These are phyloP conservation scores for Sebastiscus albofasciatus DNA, from an alignment of 2,797 vertebrate genomes.

Conservation along the genomic window DNA sequence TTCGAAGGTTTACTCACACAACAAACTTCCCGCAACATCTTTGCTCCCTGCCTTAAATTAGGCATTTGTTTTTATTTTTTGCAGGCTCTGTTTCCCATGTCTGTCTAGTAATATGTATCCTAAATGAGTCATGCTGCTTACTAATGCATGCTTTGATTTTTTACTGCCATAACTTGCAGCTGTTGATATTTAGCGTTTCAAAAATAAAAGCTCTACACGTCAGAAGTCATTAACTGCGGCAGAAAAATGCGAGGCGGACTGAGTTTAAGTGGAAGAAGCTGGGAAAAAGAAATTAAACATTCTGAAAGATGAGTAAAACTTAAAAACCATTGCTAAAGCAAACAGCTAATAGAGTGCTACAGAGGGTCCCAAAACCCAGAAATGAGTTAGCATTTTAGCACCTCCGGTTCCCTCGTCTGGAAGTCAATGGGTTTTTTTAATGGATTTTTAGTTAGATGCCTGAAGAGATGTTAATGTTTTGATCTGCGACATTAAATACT, in stretches of 20 bases:
- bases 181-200: not conserved
- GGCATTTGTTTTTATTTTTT: constrained; percentile 17
- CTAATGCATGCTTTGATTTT: not conserved
- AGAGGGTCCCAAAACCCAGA: not conserved
- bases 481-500: too few species aligned
- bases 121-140: constrained; percentile 42
- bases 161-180: not conserved
- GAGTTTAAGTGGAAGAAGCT: not conserved
- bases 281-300: not conserved
- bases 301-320: not conserved
- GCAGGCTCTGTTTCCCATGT: constrained; percentile 7
- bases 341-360: not conserved
- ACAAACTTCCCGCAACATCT: constrained; percentile 49
- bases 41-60: constrained; percentile 33
- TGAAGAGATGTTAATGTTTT: too few species aligned
- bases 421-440: too few species aligned
- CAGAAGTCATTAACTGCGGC: not conserved
- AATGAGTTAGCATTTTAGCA: too few species aligned
- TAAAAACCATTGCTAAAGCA: not conserved
- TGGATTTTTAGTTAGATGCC: too few species aligned
- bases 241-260: not conserved
- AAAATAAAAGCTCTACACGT: not conserved
- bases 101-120: constrained; percentile 26
- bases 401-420: too few species aligned
- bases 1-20: constrained; percentile 62